Evolutionary conservation across 1,140 invertebrate species (phyloP).

Genomic region (Heliconius hermathena): DNA sequence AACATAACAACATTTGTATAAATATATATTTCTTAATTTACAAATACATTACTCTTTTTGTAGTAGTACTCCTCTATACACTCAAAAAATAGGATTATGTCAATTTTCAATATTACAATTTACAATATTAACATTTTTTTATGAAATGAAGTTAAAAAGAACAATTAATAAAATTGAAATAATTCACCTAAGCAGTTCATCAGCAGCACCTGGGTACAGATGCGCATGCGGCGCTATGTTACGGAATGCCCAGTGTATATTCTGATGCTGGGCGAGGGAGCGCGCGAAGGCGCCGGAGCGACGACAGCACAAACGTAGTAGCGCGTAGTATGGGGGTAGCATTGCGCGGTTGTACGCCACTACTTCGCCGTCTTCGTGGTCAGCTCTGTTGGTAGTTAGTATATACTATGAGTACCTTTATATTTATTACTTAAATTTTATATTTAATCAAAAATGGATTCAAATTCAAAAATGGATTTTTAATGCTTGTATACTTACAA

Average conservation of each 20-base stretch:
- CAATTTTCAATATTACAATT: too few relatives aligned
- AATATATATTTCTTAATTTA: too few relatives aligned
- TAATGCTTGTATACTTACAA: too few relatives aligned
- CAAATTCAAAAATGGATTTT: too few relatives aligned
- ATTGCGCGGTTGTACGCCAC: constrained; percentile 96
- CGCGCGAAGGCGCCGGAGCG: constrained; percentile 92
- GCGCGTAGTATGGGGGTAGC: constrained; percentile 96
- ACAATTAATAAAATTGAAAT: too few relatives aligned
- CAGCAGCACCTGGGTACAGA: constrained; percentile 94
- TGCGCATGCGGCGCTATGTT: constrained; percentile 97
- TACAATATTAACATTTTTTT: too few relatives aligned
- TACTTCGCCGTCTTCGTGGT: constrained; percentile 97
- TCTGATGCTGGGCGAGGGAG: constrained; percentile 94
- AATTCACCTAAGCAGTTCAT: constrained; percentile 88
- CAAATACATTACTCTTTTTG: too few relatives aligned
- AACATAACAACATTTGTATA: neutral
- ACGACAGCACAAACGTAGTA: constrained; percentile 94
- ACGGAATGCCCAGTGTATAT: constrained; percentile 97
- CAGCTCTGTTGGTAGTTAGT: constrained; percentile 84
- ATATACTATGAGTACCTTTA: too few relatives aligned
- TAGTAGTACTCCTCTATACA: too few relatives aligned
- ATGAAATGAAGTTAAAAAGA: too few relatives aligned
- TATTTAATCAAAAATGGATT: too few relatives aligned
- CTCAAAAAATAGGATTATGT: too few relatives aligned
- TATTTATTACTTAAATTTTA: neutral